Evolutionary conservation across 2,888 invertebrate species (phyloP), one percentile per base, ranked within the genome.

Genomic region (Drosophila multiciliata): DNA sequence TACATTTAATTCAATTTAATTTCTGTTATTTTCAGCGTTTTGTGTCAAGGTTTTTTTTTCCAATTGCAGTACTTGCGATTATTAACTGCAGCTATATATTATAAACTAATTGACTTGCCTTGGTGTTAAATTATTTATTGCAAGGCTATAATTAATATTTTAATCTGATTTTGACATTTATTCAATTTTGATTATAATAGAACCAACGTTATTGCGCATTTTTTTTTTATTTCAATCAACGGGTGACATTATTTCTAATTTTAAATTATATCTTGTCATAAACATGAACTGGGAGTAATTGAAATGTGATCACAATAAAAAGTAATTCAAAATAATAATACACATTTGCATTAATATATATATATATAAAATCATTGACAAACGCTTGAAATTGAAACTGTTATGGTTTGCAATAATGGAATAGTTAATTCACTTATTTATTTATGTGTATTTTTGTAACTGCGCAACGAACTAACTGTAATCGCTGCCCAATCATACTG

Each of bases 321-420:
- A 58, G 60, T 49, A 17, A 49, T 26, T 9, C 29, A 6, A 53
- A 36, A 12, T 45, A 40, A 55, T 33, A 29, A 20, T 29, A 17
- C 20, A 20, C 7, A 20, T 11, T n/a, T 9, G 17, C 9, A 40
- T n/a, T 42, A 0, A 20, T 12, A 9, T 42, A n/a, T n/a, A 1
- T n/a, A 1, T 52, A 48, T 48, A 70, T 17, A 67, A 64, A 71
- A 54, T 38, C 40, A 66, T 71, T 75, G 57, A 82, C 87, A 84
- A 82, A 82, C 82, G 70, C 49, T 62, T 50, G 73, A 71, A 83
- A 83, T 80, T 87, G 84, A 83, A 71, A 82, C 82, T 71, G 66
- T 36, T 71, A 45, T 73, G 66, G 60, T 48, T 50, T 64, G 40
- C 32, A 35, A 60, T 29, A 67, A 72, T 72, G 48, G 61, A 49